Base-by-base conservation (phyloP, 2,113 vertebrate species). In the Nannospalax galili region DNA sequence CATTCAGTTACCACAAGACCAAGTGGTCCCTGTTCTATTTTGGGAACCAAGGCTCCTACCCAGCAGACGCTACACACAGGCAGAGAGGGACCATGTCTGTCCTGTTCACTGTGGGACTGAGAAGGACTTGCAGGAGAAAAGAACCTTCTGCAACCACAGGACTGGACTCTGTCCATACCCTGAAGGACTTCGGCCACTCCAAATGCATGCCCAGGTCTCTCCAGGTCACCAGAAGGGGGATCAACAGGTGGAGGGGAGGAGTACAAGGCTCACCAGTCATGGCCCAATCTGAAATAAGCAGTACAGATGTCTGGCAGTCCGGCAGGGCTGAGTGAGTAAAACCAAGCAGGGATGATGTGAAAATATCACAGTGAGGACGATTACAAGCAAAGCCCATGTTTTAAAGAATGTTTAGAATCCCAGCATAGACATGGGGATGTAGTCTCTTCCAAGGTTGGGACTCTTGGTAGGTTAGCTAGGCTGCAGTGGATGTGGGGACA, bases 51-150 rank as follows among this genome's bases (percentile, higher is more conserved):
- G 42, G 20, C 6, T 30, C 17, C 22, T 24, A 19, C 32, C 14
- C 1, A 14, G 37, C 24, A 22, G 69, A 37, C 19, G 72, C 52
- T 0, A 1, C 16, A 14, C 0, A 1, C 22, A 24, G 0, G 12
- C 7, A 8, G 22, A 35, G 12, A 70, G 26, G 32, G 32, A 7
- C 8, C 1, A 7, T n/a, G 1, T 2, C 14, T 8, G 42, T 80
- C 35, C 78, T n/a, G 0, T 20, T 37, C n/a, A 11, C 32, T 5
- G 1, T 58, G 20, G 48, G 7, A 28, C 2, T 20, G 37, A 22
- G 19, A 26, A 77, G 64, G 16, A 65, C 37, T 6, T 12, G 37
- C 5, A 22, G 56, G 20, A 87, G 77, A 14, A 52, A 37, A 75
- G 42, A 88, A 82, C 7, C 52, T 24, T 30, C 37, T 19, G 5